Conservation (phyloP, 2,113 vertebrate species). For the Oryzias melastigma region DNA sequence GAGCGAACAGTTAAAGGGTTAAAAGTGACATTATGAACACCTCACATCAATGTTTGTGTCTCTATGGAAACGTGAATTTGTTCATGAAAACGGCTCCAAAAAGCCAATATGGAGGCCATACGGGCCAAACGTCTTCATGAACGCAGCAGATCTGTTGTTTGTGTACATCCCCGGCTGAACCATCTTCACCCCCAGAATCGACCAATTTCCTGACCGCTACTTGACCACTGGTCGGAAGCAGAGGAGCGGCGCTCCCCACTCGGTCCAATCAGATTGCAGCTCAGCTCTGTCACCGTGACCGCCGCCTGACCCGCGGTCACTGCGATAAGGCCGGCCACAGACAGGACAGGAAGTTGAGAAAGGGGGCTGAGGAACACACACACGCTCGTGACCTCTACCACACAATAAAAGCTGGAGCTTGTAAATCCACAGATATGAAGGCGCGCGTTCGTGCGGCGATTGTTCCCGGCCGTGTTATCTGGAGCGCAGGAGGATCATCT, state of each 20-base stretch:
- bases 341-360: slow-evolving; percentile 71
- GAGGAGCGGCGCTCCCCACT: slow-evolving; percentile 11
- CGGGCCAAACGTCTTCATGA: neutral
- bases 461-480: slow-evolving; percentile 33
- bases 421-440: slow-evolving; percentile 45
- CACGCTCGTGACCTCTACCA: slow-evolving; percentile 34
- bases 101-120: too few species aligned
- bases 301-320: slow-evolving; percentile 60
- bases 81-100: too few species aligned
- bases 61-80: too few species aligned
- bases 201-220: slow-evolving; percentile 41
- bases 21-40: too few species aligned
- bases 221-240: slow-evolving; percentile 49
- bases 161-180: neutral
- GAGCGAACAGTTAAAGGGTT: too few species aligned
- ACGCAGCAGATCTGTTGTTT: neutral
- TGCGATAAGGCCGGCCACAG: slow-evolving; percentile 62
- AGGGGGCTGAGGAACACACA: slow-evolving; percentile 43
- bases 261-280: slow-evolving; percentile 38
- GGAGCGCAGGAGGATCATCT: slow-evolving; percentile 5
- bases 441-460: neutral
- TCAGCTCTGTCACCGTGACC: slow-evolving; percentile 49
- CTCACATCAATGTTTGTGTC: too few species aligned
- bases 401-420: slow-evolving; percentile 37
- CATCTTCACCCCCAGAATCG: neutral